Evolutionary conservation across 2,113 vertebrate genomes (phyloP).

Genomic region (Lophura nycthemera): DNA sequence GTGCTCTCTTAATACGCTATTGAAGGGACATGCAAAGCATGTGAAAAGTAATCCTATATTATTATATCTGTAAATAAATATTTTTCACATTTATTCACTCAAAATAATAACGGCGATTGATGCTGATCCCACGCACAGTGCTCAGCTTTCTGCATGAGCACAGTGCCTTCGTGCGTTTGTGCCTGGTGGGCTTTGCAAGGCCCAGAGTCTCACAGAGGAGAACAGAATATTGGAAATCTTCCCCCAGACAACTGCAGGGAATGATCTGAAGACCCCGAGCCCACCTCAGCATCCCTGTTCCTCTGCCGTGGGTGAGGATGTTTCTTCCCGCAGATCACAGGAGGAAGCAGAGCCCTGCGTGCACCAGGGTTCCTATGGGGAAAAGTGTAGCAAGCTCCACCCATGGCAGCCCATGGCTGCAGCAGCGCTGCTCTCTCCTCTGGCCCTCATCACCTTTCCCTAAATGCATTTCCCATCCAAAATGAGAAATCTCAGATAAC

Average conservation of each 20-base stretch:
- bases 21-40: not conserved
- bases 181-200: not conserved
- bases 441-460: fast-evolving
- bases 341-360: not conserved
- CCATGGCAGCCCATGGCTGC: not conserved
- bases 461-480: fast-evolving
- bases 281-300: fast-evolving
- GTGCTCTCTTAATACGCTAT: not conserved
- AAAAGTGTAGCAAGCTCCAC: fast-evolving
- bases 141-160: not conserved
- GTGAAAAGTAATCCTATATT: not conserved
- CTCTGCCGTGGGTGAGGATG: fast-evolving
- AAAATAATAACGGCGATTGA: not conserved
- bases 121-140: fast-evolving
- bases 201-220: not conserved
- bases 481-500: not conserved
- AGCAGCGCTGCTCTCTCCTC: not conserved
- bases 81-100: not conserved
- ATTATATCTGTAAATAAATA: not conserved
- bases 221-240: not conserved
- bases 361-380: not conserved
- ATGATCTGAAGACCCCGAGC: not conserved
- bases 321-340: not conserved
- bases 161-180: not conserved
- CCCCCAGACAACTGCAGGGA: not conserved